Evolutionary conservation across 2,888 invertebrate genomes (phyloP).

Genomic region (Hypomecis punctinalis): DNA sequence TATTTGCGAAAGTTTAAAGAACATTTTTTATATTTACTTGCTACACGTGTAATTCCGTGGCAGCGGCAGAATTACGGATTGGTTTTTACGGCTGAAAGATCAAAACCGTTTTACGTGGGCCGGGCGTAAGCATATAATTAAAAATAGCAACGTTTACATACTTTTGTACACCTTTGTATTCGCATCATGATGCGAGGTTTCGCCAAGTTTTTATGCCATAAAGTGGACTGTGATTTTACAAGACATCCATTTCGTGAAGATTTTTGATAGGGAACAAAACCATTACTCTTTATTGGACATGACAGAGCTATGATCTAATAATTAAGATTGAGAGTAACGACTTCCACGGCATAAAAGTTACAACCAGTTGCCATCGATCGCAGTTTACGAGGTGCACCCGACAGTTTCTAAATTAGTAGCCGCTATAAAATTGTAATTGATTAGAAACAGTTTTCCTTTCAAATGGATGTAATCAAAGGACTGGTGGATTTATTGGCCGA

Average conservation of each 20-base stretch:
- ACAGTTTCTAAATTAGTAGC: constrained; percentile 23
- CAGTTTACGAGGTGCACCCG: constrained; percentile 9
- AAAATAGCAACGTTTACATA: constrained; percentile 52
- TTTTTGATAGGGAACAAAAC: constrained; percentile 44
- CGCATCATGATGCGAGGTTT: constrained; percentile 45
- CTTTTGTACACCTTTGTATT: constrained; percentile 43
- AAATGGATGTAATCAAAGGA: neutral
- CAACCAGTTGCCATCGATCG: constrained; percentile 18
- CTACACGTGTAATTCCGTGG: constrained; percentile 15
- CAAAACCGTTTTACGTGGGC: constrained; percentile 44
- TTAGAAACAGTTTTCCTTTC: constrained; percentile 33
- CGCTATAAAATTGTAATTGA: constrained; percentile 32
- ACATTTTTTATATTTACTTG: constrained; percentile 8
- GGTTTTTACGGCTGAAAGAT: constrained; percentile 41
- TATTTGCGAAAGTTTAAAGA: constrained; percentile 20
- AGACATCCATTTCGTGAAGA: constrained; percentile 45
- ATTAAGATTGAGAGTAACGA: constrained; percentile 35
- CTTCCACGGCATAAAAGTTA: constrained; percentile 17
- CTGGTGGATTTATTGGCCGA: too few relatives aligned
- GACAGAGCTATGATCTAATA: constrained; percentile 39
- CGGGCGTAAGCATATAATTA: constrained; percentile 44
- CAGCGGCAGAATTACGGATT: constrained; percentile 23
- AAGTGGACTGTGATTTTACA: constrained; percentile 56
- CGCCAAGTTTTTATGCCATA: constrained; percentile 52
- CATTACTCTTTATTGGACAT: constrained; percentile 50